Base-by-base conservation (phyloP, 2,113 vertebrate species). In the Paralichthys olivaceus region DNA sequence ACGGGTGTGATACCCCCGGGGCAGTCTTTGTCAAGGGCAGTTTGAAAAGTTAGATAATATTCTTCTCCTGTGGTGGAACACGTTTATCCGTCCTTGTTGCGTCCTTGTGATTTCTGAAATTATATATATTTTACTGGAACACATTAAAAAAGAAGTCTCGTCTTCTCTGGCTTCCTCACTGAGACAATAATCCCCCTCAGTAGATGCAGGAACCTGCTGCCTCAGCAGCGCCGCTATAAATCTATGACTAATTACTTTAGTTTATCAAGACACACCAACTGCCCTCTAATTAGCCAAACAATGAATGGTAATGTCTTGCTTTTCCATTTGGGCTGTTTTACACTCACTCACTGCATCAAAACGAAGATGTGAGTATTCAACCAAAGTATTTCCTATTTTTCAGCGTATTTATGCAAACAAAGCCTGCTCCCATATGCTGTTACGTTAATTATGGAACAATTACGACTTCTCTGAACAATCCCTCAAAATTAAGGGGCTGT, bases 231-330 rank as follows among this genome's bases (percentile, higher is more conserved):
- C 49, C 17, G 67, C 84, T 69, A 89, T 87, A 89, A 90, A 90
- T 90, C 80, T 85, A 91, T 89, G 84, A 92, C 90, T 94, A 93
- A 93, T 94, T 91, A 85, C 84, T 87, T 89, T 72, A 87, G 87
- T 91, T 90, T 89, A 89, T 90, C 63, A 69, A 91, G 86, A 92
- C 88, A 91, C 85, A 91, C 74, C 88, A 80, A 88, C 89, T 83
- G 84, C 75, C 86, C 84, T 85, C 87, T 92, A 92, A 94, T 94
- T 91, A 93, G 85, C 74, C 76, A 84, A 80, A 89, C 88, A 89
- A 93, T 91, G 73, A 90, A 92, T 92, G 83, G 84, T 76, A 80
- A 83, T 89, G 86, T 87, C 87, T 86, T 78, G 65, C 54, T 66
- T 60, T 72, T 90, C 86, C 76, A 88, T 89, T 84, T 84, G 84